A percentile compares a stretch with the other conserved stretches of the same genome.
These are phyloP conservation scores for Antigone vipio DNA, from an alignment of 2,113 vertebrate species.

Conservation along the genomic window DNA sequence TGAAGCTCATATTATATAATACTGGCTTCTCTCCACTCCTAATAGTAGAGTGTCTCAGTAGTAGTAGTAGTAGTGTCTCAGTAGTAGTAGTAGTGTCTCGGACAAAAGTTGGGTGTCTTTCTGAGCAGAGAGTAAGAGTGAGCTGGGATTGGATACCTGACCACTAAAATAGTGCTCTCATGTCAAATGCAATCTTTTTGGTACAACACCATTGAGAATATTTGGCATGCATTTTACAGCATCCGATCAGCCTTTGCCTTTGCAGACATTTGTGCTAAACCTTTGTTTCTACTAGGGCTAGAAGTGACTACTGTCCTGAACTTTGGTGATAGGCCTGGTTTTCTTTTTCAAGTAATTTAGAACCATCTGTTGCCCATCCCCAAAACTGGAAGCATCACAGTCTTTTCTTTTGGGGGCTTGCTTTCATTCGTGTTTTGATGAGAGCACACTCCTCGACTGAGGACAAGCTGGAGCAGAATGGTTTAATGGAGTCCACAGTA, in stretches of 20 bases:
- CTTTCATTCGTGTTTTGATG: background rate
- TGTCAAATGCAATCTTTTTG: background rate
- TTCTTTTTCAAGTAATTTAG: background rate
- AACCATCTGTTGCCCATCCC: background rate
- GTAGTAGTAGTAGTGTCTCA: too few species aligned
- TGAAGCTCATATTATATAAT: background rate
- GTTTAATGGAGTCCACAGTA: background rate
- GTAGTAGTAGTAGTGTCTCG: background rate
- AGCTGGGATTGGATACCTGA: background rate
- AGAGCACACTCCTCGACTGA: background rate
- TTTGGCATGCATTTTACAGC: background rate
- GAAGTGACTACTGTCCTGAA: background rate
- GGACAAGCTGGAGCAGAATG: background rate
- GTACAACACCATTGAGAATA: background rate
- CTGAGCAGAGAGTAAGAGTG: background rate
- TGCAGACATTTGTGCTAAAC: accelerated
- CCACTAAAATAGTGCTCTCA: background rate
- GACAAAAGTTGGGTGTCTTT: background rate
- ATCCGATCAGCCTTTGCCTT: background rate
- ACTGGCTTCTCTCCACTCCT: background rate
- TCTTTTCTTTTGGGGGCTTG: background rate
- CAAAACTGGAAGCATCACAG: background rate
- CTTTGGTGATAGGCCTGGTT: background rate
- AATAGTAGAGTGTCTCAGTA: too few species aligned
- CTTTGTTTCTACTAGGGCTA: background rate